Evolutionary conservation across 2,888 invertebrate species (phyloP), one percentile per base, ranked within the genome.

Genomic region (Thecophora atra): DNA sequence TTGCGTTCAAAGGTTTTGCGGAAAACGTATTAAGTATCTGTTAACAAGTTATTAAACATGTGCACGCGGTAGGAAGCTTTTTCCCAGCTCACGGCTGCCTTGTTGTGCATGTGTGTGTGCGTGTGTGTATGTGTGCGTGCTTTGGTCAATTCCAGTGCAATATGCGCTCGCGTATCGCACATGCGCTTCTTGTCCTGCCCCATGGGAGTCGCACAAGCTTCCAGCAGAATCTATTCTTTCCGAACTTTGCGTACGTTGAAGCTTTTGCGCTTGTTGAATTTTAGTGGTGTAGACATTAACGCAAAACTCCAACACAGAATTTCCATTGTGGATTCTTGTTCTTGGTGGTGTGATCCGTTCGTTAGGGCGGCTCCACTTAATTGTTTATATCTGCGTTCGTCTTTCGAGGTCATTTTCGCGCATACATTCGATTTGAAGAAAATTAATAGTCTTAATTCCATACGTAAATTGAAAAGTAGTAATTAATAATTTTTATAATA

Each of bases 321-420:
- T 74, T 73, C 73, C 73, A 74, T 71, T 73, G 73, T 73, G 63
- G 65, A 71, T 47, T 44, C n/a, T 58, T 64, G 21, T 54, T 54
- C 64, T 42, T 30, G 8, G 54, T 71, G 24, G 66, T 54, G 70
- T 72, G 42, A 21, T 60, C 63, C 64, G 67, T 58, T 72, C 72
- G 75, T 76, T 77, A 76, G 78, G 78, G 78, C 78, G 78, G 78
- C 77, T 76, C 78, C 78, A 72, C 74, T 71, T 63, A 73, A 72
- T 64, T 69, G 70, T 67, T 65, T 44, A 62, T 70, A 63, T 72
- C 65, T 72, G 58, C 70, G 72, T 68, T 71, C 72, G 70, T 73
- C 69, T 51, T 44, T 37, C 72, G 70, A 70, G 66, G 37, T 58
- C 70, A 66, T 72, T 67, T 64, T 64, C 67, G 62, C 51, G 64